Evolutionary conservation across 2,888 invertebrate species (phyloP).

Genomic region (Drosophila seclusa): DNA sequence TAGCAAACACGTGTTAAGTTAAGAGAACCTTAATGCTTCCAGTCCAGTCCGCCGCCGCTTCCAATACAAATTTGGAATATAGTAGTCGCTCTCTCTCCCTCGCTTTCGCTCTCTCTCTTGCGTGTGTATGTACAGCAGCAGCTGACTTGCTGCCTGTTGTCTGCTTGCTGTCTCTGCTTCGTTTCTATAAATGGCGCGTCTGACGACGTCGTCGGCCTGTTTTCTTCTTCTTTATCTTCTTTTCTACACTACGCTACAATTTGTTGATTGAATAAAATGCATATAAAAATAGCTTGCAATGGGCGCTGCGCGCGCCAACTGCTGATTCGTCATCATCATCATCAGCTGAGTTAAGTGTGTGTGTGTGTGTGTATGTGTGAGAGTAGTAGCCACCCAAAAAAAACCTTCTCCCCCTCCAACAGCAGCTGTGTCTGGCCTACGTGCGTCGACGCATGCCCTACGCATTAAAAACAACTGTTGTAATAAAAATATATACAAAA

Average conservation of each 20-base stretch:
- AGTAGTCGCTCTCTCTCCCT: constrained; percentile 12
- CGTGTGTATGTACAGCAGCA: constrained; percentile 43
- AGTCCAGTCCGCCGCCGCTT: constrained; percentile 37
- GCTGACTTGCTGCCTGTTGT: constrained; percentile 50
- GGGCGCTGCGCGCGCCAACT: constrained; percentile 32
- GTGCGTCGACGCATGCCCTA: constrained; percentile 59
- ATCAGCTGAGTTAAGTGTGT: constrained; percentile 70
- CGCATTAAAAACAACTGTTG: constrained; percentile 21
- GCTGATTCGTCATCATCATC: constrained; percentile 77
- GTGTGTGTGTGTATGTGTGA: background rate
- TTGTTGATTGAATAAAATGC: constrained; percentile 77
- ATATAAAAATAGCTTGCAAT: constrained; percentile 76
- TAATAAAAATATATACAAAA: background rate
- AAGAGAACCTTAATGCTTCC: constrained; percentile 63
- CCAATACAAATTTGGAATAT: constrained; percentile 56
- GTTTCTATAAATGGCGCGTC: constrained; percentile 75
- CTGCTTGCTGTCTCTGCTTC: constrained; percentile 41
- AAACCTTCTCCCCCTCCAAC: constrained; percentile 14
- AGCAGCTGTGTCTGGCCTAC: constrained; percentile 48
- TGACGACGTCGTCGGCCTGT: constrained; percentile 37
- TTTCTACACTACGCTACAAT: constrained; percentile 55
- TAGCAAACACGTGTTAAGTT: constrained; percentile 65
- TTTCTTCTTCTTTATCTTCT: constrained; percentile 40
- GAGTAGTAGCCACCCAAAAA: constrained; percentile 38
- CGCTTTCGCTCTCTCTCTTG: constrained; percentile 29